Base-by-base conservation (phyloP, 2,113 vertebrate genomes). In the Vicugna pacos region DNA sequence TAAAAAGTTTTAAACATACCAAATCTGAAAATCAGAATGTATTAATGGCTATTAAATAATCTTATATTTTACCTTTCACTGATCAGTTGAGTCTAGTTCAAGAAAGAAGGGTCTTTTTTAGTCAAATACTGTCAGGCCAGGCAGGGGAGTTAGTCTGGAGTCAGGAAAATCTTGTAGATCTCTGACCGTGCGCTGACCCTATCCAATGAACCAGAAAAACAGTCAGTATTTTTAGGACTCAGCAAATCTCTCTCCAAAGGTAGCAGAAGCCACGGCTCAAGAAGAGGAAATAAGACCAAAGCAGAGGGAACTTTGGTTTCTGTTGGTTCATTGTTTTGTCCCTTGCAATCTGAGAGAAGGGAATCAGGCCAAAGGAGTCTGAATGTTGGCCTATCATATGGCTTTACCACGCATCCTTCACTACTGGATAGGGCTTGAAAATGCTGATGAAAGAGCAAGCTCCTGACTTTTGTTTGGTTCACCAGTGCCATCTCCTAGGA, bases 401-500 rank as follows among this genome's bases (percentile, higher is more conserved):
- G 35, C 32, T 92, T 90, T 89, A 20, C 9, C 76, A 87, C 17
- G 60, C 8, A 62, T 65, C 15, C 48, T 54, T 88, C 64, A 64
- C n/a, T 93, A 77, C 24, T 48, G 46, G 9, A 69, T 82, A 28
- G 32, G 8, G 17, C 32, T 92, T 83, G 50, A 72, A 82, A 90
- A 87, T 87, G 14, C 46, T 90, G 19, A 83, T 82, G 77, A 88
- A 94, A 92, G 14, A 94, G 7, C 9, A 90, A 67, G 6, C 26
- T 83, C 52, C 80, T 94, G 48, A 92, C 77, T 81, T 93, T 96
- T 82, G 2, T 93, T 93, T 52, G 28, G 67, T 81, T 84, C 16
- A 54, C 28, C n/a, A 76, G 52, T 70, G 52, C 80, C 17, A 81
- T 46, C 15, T 75, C 32, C 67, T 77, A 81, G 38, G 16, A 95